A percentile compares a stretch with the other conserved stretches of the same genome.
These are phyloP conservation scores for Cairina moschata DNA, from an alignment of 2,113 vertebrate genomes.

Conservation along the genomic window DNA sequence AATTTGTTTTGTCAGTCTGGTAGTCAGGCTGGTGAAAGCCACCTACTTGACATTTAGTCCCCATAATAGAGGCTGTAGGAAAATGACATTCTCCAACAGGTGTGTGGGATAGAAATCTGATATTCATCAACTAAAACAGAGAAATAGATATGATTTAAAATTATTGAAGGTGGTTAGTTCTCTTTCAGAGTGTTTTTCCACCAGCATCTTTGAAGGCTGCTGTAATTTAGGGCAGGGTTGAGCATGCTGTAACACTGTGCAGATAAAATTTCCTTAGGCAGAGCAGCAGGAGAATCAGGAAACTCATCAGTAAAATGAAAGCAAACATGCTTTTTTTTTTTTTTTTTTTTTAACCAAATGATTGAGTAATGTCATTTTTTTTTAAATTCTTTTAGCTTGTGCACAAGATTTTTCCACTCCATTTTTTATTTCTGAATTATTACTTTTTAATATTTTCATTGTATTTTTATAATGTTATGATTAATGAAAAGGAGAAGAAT, in stretches of 20 bases:
- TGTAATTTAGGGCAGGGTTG: neutral
- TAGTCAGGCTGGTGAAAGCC: neutral
- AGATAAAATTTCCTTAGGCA: neutral
- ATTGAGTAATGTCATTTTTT: neutral
- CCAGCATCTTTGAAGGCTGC: neutral
- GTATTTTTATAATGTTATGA: neutral
- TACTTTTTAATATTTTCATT: neutral
- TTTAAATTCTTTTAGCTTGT: neutral
- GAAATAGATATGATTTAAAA: neutral
- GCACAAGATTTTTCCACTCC: neutral
- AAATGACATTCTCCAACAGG: neutral
- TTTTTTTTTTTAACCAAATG: neutral
- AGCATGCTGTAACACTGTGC: fast-evolving
- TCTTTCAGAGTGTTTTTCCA: neutral
- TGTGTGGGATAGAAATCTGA: neutral
- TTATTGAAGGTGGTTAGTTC: neutral
- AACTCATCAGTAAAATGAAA: neutral
- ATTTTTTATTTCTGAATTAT: neutral
- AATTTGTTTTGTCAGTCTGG: neutral
- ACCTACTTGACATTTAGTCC: neutral
- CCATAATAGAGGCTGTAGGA: neutral
- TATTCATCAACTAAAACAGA: fast-evolving
- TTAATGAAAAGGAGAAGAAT: neutral
- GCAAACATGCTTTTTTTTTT: neutral
- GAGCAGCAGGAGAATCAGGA: neutral